These are phyloP conservation scores for Whitmania pigra DNA, from an alignment of 1,140 invertebrate species.

Conservation along the genomic window DNA sequence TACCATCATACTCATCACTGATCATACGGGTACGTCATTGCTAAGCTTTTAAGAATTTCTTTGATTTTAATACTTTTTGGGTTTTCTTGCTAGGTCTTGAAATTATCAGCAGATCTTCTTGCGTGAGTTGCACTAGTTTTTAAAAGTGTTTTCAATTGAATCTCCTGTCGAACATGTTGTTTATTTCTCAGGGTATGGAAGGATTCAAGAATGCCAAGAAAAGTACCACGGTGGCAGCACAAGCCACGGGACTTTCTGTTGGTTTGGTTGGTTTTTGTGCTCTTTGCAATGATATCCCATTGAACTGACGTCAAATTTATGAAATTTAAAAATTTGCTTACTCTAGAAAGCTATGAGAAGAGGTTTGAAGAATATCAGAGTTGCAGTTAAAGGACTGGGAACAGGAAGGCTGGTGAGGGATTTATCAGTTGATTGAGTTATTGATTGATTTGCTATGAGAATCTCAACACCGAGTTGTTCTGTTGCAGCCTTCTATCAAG, in stretches of 20 bases:
- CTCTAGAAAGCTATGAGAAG: conserved; percentile 58
- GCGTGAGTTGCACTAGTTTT: not conserved
- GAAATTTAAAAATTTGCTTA: not conserved
- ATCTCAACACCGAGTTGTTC: not conserved
- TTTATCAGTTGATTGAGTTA: conserved; percentile 20
- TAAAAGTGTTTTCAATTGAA: no score
- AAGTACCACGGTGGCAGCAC: conserved; percentile 84
- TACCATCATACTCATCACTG: conserved; percentile 63
- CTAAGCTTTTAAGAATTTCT: not conserved
- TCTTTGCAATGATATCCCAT: no score
- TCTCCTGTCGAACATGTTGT: not conserved
- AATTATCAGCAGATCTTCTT: not conserved
- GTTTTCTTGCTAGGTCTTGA: not conserved
- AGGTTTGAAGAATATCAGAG: conserved; percentile 59
- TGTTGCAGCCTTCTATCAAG: conserved; percentile 60
- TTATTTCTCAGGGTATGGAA: conserved; percentile 62
- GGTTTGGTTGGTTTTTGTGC: conserved; percentile 43
- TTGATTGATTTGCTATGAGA: not conserved
- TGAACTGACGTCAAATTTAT: not conserved
- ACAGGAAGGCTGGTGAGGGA: conserved; percentile 68
- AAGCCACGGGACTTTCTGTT: conserved; percentile 70
- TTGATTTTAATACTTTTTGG: not conserved
- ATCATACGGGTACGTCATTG: conserved; percentile 35
- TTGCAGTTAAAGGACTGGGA: conserved; percentile 65
- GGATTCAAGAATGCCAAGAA: conserved; percentile 86